Conservation (phyloP, 2,888 invertebrate genomes). For the Anorthoa munda region DNA sequence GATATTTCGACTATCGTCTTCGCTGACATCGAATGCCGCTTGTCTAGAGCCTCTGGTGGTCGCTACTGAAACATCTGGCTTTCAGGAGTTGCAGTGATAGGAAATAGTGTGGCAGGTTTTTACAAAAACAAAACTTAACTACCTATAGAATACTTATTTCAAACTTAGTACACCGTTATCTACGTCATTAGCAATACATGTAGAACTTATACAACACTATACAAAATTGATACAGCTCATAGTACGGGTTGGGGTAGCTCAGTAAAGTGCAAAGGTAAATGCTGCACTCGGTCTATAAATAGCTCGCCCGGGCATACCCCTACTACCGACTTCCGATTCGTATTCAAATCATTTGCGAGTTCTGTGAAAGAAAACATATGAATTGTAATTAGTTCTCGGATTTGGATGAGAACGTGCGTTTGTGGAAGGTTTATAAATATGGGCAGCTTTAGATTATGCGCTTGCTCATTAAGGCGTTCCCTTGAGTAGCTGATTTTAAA, state of each 20-base stretch:
- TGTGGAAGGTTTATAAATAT: not conserved
- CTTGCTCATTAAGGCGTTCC: too few relatives aligned
- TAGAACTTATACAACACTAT: conserved; percentile 17
- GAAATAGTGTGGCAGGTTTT: too few relatives aligned
- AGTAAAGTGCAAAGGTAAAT: conserved; percentile 83
- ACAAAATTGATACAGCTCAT: conserved; percentile 57
- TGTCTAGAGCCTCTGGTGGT: too few relatives aligned
- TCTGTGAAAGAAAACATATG: conserved; percentile 2
- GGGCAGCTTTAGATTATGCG: not conserved
- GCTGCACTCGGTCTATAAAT: conserved; percentile 80
- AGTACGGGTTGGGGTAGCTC: conserved; percentile 60
- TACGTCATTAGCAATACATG: not conserved
- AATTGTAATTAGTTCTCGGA: conserved; percentile 10
- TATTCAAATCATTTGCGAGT: conserved; percentile 22
- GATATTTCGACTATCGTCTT: too few relatives aligned
- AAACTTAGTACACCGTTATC: too few relatives aligned
- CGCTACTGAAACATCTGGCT: too few relatives aligned
- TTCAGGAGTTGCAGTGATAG: too few relatives aligned
- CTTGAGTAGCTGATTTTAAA: too few relatives aligned
- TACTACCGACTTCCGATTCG: conserved; percentile 55
- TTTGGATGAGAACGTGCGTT: not conserved
- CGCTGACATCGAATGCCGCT: too few relatives aligned
- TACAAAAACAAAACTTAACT: too few relatives aligned
- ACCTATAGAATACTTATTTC: too few relatives aligned
- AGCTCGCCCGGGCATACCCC: conserved; percentile 72